A percentile compares a stretch with the other conserved stretches of the same genome.
phyloP scores from a whole-genome alignment of 2,888 invertebrate species.

The Sericinus montela region DNA sequence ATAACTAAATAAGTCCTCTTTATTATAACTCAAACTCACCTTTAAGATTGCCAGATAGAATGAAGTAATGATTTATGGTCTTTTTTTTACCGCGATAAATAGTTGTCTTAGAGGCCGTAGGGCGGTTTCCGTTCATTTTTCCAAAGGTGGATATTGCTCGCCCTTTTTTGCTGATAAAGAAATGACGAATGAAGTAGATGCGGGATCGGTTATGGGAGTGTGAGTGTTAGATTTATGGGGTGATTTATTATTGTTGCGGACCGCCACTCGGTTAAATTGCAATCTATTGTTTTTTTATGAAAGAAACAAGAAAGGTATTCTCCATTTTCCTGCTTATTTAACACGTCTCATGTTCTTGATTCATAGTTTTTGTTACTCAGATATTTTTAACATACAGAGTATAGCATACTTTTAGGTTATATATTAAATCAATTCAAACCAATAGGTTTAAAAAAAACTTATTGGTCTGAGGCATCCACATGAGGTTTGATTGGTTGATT shows the following conservation, averaged over 20 bases:
- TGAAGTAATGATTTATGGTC: slow-evolving; percentile 62
- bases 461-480: too few relatives aligned
- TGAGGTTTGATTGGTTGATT: too few relatives aligned
- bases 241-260: slow-evolving; percentile 25
- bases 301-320: slow-evolving; percentile 5
- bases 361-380: too few relatives aligned
- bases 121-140: slow-evolving; percentile 63
- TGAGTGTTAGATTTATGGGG: slow-evolving; percentile 43
- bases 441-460: too few relatives aligned
- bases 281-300: slow-evolving; percentile 6
- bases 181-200: slow-evolving; percentile 64
- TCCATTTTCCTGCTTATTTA: neutral
- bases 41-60: slow-evolving; percentile 66
- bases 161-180: slow-evolving; percentile 67
- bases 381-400: too few relatives aligned
- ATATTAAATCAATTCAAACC: too few relatives aligned
- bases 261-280: slow-evolving; percentile 16
- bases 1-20: too few relatives aligned
- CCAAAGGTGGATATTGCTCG: slow-evolving; percentile 59
- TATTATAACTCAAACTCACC: too few relatives aligned
- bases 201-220: slow-evolving; percentile 45
- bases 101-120: slow-evolving; percentile 68
- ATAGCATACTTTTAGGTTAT: too few relatives aligned
- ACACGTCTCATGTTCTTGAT: too few relatives aligned
- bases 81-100: slow-evolving; percentile 61